Evolutionary conservation across 2,113 vertebrate species (phyloP).

Genomic region (Leptobrachium leishanense): DNA sequence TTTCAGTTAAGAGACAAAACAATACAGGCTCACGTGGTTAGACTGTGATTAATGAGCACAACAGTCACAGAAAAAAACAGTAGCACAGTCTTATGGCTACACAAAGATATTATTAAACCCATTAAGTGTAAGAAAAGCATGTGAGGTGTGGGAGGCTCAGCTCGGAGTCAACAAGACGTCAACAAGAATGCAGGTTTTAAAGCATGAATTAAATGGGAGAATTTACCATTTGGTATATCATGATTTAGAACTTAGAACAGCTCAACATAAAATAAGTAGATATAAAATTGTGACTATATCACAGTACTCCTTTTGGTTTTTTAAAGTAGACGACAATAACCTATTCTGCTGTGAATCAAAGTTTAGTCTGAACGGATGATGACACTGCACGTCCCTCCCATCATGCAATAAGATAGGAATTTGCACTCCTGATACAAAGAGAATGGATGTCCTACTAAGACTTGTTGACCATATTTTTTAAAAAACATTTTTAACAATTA

Average conservation of each 20-base stretch:
- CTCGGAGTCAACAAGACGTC: background rate
- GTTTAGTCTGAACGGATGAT: background rate
- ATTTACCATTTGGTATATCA: too few species aligned
- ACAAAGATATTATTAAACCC: background rate
- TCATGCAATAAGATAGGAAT: background rate
- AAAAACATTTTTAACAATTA: background rate
- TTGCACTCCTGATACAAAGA: background rate
- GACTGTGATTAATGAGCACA: background rate
- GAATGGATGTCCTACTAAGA: background rate
- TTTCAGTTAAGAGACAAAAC: background rate
- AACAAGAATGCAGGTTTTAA: too few species aligned
- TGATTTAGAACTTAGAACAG: too few species aligned
- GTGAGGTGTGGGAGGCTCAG: conserved; percentile 7
- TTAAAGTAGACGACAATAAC: too few species aligned
- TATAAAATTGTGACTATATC: too few species aligned
- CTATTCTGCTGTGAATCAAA: too few species aligned
- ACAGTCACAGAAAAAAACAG: conserved; percentile 7
- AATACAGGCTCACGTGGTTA: conserved; percentile 15
- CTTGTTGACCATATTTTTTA: too few species aligned
- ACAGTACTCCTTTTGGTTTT: too few species aligned
- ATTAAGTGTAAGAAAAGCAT: background rate
- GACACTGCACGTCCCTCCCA: background rate
- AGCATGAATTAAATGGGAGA: too few species aligned
- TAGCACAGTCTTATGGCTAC: background rate
- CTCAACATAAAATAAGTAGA: too few species aligned